phyloP scores from a whole-genome alignment of 2,888 invertebrate species.

The Homarus gammarus region DNA sequence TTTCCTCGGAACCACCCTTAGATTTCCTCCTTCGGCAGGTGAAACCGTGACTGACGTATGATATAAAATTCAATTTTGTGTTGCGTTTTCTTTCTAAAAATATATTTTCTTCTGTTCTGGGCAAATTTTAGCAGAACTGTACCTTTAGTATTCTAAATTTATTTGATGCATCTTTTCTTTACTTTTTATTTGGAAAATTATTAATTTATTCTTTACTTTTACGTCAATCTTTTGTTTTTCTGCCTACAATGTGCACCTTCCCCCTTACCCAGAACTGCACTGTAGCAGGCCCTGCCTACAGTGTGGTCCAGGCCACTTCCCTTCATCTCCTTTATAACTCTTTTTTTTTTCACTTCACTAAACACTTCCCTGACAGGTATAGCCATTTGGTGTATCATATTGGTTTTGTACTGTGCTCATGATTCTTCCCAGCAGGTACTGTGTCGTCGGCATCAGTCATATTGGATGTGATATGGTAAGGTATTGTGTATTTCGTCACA shows the following conservation, averaged over 20 bases:
- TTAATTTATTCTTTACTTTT: not conserved
- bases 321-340: no score
- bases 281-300: no score
- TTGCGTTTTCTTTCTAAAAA: constrained; percentile 6
- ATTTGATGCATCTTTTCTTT: not conserved
- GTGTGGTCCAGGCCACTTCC: no score
- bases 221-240: not conserved
- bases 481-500: no score
- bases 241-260: not conserved
- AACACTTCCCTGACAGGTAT: no score
- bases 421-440: no score
- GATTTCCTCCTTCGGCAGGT: constrained; percentile 9
- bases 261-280: no score
- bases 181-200: not conserved
- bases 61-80: constrained; percentile 28
- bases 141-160: not conserved
- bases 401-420: no score
- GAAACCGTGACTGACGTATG: constrained; percentile 45
- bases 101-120: not conserved
- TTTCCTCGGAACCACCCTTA: constrained; percentile 32
- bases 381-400: no score
- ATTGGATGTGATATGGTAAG: no score
- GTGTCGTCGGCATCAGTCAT: no score
- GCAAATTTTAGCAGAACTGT: not conserved
- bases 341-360: no score